phyloP scores from a whole-genome alignment of 2,113 vertebrate species.

The Sinocyclocheilus anophthalmus region DNA sequence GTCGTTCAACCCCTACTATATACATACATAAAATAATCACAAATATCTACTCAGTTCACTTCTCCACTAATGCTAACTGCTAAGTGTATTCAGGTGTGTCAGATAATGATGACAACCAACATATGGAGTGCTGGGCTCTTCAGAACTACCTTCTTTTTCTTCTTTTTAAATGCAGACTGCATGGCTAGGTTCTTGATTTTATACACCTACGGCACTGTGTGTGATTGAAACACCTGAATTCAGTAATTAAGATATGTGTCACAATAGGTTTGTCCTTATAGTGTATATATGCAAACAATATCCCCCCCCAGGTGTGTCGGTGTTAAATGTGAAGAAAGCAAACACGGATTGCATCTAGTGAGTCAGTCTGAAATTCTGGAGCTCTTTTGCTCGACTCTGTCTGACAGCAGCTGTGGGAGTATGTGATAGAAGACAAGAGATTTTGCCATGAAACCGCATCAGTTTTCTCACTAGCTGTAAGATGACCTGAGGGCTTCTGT shows the following conservation, averaged over 20 bases:
- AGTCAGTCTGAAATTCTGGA: not conserved
- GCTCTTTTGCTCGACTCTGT: not conserved
- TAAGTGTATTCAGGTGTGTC: no score
- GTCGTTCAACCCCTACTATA: not conserved
- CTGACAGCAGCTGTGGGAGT: not conserved
- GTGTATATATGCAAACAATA: not conserved
- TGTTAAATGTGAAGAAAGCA: not conserved
- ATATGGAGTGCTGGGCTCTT: no score
- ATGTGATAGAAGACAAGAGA: not conserved
- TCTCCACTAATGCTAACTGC: no score
- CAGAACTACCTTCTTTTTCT: no score
- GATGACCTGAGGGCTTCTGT: not conserved
- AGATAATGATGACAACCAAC: no score
- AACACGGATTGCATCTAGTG: not conserved
- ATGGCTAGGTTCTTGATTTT: no score
- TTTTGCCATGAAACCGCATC: slow-evolving; percentile 14
- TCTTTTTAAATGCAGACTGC: no score
- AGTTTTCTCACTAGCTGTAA: slow-evolving; percentile 16
- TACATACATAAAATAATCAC: not conserved
- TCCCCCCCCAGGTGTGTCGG: not conserved
- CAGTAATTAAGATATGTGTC: no score
- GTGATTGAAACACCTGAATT: no score
- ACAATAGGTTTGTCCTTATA: no score
- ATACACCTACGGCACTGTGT: no score
- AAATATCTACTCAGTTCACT: not conserved